These are phyloP conservation scores for Pyrgus malvae DNA, from an alignment of 2,888 invertebrate genomes.

Conservation along the genomic window DNA sequence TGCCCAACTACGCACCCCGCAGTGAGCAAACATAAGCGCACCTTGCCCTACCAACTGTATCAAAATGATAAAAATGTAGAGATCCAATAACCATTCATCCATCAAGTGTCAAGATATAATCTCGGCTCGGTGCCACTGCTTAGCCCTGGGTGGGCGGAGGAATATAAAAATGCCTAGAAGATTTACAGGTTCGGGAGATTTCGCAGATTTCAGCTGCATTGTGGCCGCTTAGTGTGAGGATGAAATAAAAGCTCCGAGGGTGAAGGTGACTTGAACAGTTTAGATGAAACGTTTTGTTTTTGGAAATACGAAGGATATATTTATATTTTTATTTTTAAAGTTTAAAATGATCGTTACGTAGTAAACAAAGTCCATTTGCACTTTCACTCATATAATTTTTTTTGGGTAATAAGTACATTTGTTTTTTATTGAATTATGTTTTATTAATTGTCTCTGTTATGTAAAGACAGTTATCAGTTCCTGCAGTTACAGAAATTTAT, in stretches of 20 bases:
- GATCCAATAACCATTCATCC: slow-evolving; percentile 91
- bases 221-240: slow-evolving; percentile 44
- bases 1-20: slow-evolving; percentile 52
- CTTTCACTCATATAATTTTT: too few species aligned
- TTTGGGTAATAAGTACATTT: too few species aligned
- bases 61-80: slow-evolving; percentile 84
- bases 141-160: slow-evolving; percentile 69
- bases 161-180: slow-evolving; percentile 79
- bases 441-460: too few species aligned
- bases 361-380: too few species aligned
- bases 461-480: too few species aligned
- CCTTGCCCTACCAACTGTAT: slow-evolving; percentile 74
- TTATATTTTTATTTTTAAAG: background rate
- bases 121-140: slow-evolving; percentile 80
- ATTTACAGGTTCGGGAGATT: slow-evolving; percentile 78
- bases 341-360: too few species aligned
- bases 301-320: background rate
- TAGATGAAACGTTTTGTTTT: background rate
- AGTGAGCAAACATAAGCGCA: slow-evolving; percentile 43
- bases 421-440: too few species aligned
- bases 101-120: slow-evolving; percentile 88
- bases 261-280: slow-evolving; percentile 4
- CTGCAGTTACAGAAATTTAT: too few species aligned
- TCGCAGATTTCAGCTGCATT: slow-evolving; percentile 70
- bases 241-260: slow-evolving; percentile 36